Evolutionary conservation across 2,888 invertebrate genomes (phyloP).

Genomic region (Athetis lepigone): DNA sequence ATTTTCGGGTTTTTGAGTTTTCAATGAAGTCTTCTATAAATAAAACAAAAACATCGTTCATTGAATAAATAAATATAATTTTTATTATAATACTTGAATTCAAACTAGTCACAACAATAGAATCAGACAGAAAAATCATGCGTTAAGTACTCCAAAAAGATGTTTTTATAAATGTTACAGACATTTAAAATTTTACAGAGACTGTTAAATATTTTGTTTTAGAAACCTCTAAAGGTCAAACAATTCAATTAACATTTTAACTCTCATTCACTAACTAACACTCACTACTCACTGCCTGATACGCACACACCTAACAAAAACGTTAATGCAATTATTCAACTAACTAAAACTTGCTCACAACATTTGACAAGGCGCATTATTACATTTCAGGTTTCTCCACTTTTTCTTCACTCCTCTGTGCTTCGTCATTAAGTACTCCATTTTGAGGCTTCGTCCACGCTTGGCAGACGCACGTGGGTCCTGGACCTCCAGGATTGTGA

Average conservation of each 20-base stretch:
- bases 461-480: conserved; percentile 85
- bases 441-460: conserved; percentile 82
- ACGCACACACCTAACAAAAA: conserved; percentile 56
- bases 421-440: conserved; percentile 47
- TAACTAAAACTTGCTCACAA: conserved; percentile 35
- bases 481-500: conserved; percentile 70
- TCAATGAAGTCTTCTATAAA: no score
- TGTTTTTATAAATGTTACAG: neutral
- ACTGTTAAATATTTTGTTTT: neutral
- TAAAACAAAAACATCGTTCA: neutral
- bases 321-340: conserved; percentile 29
- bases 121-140: neutral
- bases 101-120: conserved; percentile 8
- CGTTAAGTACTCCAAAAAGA: neutral
- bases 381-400: conserved; percentile 48
- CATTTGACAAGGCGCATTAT: conserved; percentile 36
- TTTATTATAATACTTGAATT: conserved; percentile 2
- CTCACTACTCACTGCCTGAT: no score
- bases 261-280: no score
- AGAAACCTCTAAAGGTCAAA: neutral
- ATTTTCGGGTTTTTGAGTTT: no score
- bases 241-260: neutral
- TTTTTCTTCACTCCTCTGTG: conserved; percentile 67
- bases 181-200: neutral
- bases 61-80: conserved; percentile 10